Conservation (phyloP, 2,113 vertebrate genomes). For the Notothenia coriiceps region DNA sequence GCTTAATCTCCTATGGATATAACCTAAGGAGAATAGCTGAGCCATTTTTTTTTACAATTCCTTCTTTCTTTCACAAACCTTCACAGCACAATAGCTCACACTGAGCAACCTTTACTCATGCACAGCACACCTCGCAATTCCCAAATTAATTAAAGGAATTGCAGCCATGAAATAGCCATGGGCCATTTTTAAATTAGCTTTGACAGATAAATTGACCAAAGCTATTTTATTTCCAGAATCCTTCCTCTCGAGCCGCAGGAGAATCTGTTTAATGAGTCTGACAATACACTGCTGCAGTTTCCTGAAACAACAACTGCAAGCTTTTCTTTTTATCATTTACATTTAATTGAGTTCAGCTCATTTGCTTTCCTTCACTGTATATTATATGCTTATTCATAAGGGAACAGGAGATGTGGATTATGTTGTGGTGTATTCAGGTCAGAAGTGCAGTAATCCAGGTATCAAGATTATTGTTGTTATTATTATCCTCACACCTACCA, state of each 20-base stretch:
- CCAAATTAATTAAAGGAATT: slow-evolving; percentile 65
- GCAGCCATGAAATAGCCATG: slow-evolving; percentile 52
- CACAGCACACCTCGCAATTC: slow-evolving; percentile 20
- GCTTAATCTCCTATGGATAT: background rate
- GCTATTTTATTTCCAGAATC: slow-evolving; percentile 41
- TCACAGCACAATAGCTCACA: background rate
- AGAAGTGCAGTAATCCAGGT: slow-evolving; percentile 29
- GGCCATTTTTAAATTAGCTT: slow-evolving; percentile 67
- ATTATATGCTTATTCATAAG: slow-evolving; percentile 11
- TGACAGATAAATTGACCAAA: slow-evolving; percentile 66
- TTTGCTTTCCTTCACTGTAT: slow-evolving; percentile 6
- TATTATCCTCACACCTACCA: slow-evolving; percentile 39
- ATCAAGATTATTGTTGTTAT: slow-evolving; percentile 47
- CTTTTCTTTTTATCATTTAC: slow-evolving; percentile 16
- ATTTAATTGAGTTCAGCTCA: background rate
- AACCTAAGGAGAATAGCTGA: background rate
- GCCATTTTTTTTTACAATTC: background rate
- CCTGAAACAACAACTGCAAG: background rate
- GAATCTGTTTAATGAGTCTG: slow-evolving; percentile 15
- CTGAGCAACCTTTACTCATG: background rate
- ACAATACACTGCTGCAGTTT: slow-evolving; percentile 2
- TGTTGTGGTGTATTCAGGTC: slow-evolving; percentile 34
- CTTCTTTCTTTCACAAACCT: slow-evolving; percentile 11
- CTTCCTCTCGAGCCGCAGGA: slow-evolving; percentile 15
- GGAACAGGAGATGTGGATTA: background rate